Conservation (phyloP, 30 jellyfish, hydroid and myxozoan genomes). For the Turritopsis rubra region DNA sequence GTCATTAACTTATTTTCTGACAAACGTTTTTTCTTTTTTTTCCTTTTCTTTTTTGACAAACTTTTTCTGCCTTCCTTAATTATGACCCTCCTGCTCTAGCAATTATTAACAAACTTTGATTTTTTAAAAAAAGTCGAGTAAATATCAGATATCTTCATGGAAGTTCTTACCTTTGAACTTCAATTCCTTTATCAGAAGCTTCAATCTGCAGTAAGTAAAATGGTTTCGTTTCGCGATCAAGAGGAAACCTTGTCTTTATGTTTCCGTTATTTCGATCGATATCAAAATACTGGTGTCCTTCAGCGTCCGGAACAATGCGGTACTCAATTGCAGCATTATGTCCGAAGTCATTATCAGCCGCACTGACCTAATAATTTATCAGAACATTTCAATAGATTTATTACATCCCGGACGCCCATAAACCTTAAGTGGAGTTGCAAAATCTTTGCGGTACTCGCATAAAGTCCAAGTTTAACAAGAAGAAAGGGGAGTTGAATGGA, state of each 20-base stretch:
- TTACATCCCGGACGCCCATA: no score
- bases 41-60: no score
- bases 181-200: constrained; percentile 56
- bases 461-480: no score
- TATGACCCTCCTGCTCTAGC: no score
- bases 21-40: no score
- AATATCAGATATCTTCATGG: neutral
- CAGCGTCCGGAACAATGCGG: constrained; percentile 71
- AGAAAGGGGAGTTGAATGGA: no score
- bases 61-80: no score
- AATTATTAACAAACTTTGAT: neutral
- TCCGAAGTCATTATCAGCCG: constrained; percentile 65
- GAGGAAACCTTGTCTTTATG: constrained; percentile 21
- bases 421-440: no score
- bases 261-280: constrained; percentile 51
- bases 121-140: neutral
- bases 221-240: constrained; percentile 59
- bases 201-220: constrained; percentile 38
- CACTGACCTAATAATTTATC: constrained; percentile 39
- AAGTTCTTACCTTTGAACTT: neutral
- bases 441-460: no score
- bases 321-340: constrained; percentile 38
- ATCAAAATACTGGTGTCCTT: constrained; percentile 29
- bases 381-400: no score
- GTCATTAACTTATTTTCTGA: neutral